Percentiles rank a stretch among this genome's conserved stretches.
Evolutionary conservation across 2,797 vertebrate genomes (phyloP).

Genomic region (Graptemys geographica): DNA sequence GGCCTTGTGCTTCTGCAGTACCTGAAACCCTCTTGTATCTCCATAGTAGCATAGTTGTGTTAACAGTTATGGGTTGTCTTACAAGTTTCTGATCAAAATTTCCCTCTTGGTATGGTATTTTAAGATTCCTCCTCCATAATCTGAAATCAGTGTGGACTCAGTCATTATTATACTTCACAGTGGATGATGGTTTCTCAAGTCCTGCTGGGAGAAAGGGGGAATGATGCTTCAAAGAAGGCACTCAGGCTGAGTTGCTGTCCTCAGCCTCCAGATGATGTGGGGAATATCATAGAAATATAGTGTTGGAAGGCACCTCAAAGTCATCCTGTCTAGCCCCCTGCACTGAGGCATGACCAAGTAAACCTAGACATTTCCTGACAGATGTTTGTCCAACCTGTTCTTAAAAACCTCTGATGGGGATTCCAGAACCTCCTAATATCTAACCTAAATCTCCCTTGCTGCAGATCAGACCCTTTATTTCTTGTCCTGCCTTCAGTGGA

Average conservation of each 20-base stretch:
- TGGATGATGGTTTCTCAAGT: background rate
- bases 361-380: no score
- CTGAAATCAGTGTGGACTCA: background rate
- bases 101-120: background rate
- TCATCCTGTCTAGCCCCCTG: background rate
- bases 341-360: background rate
- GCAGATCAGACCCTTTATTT: background rate
- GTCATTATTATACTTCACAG: background rate
- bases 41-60: background rate
- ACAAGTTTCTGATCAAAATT: background rate
- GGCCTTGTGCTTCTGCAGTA: background rate
- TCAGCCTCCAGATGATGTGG: background rate
- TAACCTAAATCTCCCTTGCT: background rate
- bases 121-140: background rate
- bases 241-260: background rate
- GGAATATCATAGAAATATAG: background rate
- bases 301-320: background rate
- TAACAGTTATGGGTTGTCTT: background rate
- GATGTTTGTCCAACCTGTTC: no score
- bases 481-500: background rate
- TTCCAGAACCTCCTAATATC: background rate
- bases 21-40: rapidly evolving
- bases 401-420: background rate
- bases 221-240: background rate
- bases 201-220: background rate